phyloP scores from a whole-genome alignment of 2,113 vertebrate species.

The Apistogramma diplotaenia region DNA sequence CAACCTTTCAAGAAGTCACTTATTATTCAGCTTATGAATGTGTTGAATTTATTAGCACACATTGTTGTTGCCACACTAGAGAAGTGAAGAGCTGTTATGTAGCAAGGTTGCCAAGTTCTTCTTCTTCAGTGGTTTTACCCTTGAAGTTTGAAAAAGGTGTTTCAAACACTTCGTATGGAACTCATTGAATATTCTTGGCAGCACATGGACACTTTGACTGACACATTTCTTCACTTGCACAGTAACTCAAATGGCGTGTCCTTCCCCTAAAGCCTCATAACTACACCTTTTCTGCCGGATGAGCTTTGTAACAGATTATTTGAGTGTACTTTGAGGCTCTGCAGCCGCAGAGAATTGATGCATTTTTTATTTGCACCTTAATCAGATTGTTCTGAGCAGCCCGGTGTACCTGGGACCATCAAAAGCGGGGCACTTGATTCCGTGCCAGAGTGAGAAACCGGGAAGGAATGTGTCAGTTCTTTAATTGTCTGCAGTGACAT shows the following conservation, averaged over 20 bases:
- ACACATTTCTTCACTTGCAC: neutral
- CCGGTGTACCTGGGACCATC: conserved; percentile 29
- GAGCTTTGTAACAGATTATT: conserved; percentile 17
- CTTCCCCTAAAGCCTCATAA: neutral
- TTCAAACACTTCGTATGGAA: conserved; percentile 2
- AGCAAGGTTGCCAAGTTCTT: conserved; percentile 32
- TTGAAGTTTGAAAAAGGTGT: conserved; percentile 43
- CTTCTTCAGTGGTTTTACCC: conserved; percentile 32
- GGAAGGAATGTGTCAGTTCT: conserved; percentile 42
- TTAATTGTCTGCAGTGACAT: conserved; percentile 51
- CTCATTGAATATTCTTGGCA: conserved; percentile 5
- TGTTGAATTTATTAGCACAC: conserved; percentile 42
- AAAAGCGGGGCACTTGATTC: conserved; percentile 7
- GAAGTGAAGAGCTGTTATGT: conserved; percentile 14
- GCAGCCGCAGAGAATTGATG: neutral
- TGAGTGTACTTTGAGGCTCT: neutral
- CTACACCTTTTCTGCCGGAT: neutral
- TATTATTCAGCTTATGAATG: conserved; percentile 52
- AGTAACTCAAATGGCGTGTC: neutral
- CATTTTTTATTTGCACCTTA: conserved; percentile 35
- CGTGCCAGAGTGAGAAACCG: conserved; percentile 17
- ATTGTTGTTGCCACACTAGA: conserved; percentile 24
- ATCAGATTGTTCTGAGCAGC: conserved; percentile 28
- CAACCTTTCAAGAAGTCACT: conserved; percentile 37
- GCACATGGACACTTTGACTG: neutral